Evolutionary conservation across 64 coral and sea anemone genomes (phyloP).

Genomic region (Actinia tenebrosa): DNA sequence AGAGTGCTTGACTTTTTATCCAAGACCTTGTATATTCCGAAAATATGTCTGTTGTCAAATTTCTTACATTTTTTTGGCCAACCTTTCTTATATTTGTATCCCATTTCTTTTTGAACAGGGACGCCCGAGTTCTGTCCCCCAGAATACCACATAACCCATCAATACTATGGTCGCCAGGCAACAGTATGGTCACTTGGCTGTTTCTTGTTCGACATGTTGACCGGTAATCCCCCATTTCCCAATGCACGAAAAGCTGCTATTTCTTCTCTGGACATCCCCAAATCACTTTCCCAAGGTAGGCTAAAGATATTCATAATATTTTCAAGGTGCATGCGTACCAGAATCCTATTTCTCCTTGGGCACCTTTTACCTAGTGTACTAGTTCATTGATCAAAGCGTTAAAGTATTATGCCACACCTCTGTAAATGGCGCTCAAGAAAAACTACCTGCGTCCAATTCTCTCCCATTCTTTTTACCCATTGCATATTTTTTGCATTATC

Average conservation of each 20-base stretch:
- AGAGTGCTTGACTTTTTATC: too few relatives aligned
- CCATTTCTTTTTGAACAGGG: background rate
- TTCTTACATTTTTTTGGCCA: too few relatives aligned
- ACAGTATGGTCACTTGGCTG: conserved; percentile 32
- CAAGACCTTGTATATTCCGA: too few relatives aligned
- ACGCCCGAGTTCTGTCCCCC: conserved; percentile 22
- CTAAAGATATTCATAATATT: background rate
- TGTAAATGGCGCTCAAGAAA: too few relatives aligned
- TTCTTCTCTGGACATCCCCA: background rate
- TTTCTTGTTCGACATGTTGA: conserved; percentile 21
- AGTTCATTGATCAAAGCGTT: too few relatives aligned
- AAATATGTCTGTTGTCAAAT: too few relatives aligned
- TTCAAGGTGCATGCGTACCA: background rate
- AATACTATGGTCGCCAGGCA: conserved; percentile 12
- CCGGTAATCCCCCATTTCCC: background rate
- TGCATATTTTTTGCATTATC: too few relatives aligned
- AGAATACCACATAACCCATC: conserved; percentile 1
- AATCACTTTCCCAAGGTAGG: background rate
- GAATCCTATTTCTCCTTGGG: too few relatives aligned
- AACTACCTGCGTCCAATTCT: too few relatives aligned
- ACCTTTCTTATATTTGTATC: background rate
- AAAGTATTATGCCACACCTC: too few relatives aligned
- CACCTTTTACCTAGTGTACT: too few relatives aligned
- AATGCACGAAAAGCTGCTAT: background rate
- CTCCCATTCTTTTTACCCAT: background rate